These are phyloP conservation scores for Scaptomyza flava DNA, from an alignment of 2,888 invertebrate species.

Conservation along the genomic window DNA sequence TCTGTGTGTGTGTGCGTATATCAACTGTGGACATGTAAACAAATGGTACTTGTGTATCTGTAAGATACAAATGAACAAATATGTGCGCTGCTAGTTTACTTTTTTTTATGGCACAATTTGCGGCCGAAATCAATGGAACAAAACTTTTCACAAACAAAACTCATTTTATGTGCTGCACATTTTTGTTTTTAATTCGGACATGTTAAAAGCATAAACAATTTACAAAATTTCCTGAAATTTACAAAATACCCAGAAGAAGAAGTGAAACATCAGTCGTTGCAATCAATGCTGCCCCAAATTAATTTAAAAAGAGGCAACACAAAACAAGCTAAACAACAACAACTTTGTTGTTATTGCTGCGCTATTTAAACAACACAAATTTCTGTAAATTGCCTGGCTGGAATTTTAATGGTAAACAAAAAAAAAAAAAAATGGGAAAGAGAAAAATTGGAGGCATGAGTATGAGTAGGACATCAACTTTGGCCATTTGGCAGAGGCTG, in stretches of 20 bases:
- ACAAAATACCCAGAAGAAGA: not conserved
- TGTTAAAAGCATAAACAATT: conserved; percentile 69
- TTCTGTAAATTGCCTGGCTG: conserved; percentile 71
- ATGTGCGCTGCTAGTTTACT: conserved; percentile 24
- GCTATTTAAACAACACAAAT: conserved; percentile 75
- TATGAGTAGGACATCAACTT: conserved; percentile 33
- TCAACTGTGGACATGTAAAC: conserved; percentile 21
- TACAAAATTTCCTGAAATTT: conserved; percentile 23
- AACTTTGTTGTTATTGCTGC: conserved; percentile 27
- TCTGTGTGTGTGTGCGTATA: conserved; percentile 2
- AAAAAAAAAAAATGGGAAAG: conserved; percentile 5
- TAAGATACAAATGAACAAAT: conserved; percentile 35
- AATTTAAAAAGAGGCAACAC: conserved; percentile 64
- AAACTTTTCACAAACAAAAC: conserved; percentile 43
- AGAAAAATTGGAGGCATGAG: conserved; percentile 3
- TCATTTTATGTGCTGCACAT: conserved; percentile 63
- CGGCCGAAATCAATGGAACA: conserved; percentile 70
- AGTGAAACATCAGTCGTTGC: conserved; percentile 36
- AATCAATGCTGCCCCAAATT: conserved; percentile 75
- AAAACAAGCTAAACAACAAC: conserved; percentile 17
- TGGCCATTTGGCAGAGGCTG: conserved; percentile 51
- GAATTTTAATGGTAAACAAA: conserved; percentile 78
- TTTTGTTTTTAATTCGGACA: conserved; percentile 26
- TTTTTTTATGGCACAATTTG: conserved; percentile 64
- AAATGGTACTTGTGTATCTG: conserved; percentile 20